Evolutionary conservation across 53 echinoderm and acorn worm species (phyloP).

Genomic region (Patiria pectinifera): DNA sequence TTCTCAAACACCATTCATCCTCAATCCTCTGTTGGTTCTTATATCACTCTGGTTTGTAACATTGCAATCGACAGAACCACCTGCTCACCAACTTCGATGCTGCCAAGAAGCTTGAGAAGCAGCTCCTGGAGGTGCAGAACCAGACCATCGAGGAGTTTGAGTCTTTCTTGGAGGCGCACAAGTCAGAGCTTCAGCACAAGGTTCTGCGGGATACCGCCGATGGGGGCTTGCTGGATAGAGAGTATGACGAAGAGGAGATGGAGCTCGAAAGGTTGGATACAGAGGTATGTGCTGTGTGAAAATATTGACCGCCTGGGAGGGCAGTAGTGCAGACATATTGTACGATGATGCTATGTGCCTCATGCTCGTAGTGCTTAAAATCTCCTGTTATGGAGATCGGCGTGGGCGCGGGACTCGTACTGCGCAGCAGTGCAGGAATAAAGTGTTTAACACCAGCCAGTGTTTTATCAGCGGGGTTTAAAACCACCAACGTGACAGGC

Average conservation of each 20-base stretch:
- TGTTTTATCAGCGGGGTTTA: no score
- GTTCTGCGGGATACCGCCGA: conserved; percentile 68
- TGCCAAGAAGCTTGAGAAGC: conserved; percentile 93
- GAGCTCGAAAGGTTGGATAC: conserved; percentile 80
- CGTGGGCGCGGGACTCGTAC: no score
- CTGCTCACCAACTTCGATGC: conserved; percentile 86
- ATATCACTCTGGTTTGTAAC: neutral
- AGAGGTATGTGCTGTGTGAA: conserved; percentile 59
- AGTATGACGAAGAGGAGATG: conserved; percentile 77
- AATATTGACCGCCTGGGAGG: neutral
- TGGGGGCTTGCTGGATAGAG: conserved; percentile 28
- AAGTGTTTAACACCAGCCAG: no score
- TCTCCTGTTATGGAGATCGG: no score
- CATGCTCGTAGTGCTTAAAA: no score
- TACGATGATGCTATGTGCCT: neutral
- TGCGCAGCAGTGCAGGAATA: no score
- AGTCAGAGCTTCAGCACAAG: conserved; percentile 70
- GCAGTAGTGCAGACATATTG: conserved; percentile 7
- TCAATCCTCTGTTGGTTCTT: no score
- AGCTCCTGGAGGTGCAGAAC: conserved; percentile 88
- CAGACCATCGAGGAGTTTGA: conserved; percentile 97
- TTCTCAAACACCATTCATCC: no score
- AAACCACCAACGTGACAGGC: no score
- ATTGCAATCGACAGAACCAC: conserved; percentile 72
- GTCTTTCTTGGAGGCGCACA: conserved; percentile 85